These are phyloP conservation scores for Lophochroa leadbeateri DNA, from an alignment of 2,113 vertebrate species.

Conservation along the genomic window DNA sequence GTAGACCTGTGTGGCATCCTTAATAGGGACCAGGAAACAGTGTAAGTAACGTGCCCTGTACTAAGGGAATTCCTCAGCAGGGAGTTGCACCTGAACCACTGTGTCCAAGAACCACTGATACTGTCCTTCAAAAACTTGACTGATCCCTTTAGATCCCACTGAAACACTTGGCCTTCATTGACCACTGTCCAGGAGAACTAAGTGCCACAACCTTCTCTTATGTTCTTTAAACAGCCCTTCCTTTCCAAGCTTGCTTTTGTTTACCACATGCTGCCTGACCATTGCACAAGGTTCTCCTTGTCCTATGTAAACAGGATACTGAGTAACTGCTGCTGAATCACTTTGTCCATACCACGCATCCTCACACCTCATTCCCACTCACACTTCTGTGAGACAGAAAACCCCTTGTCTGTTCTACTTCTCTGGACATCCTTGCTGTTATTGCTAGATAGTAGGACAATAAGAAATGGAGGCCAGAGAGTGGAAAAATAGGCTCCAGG, in stretches of 20 bases:
- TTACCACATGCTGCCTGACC: neutral
- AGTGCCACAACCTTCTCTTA: neutral
- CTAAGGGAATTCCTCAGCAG: neutral
- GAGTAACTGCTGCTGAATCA: too few species aligned
- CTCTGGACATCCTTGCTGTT: neutral
- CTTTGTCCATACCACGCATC: neutral
- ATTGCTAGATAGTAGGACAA: neutral
- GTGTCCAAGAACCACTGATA: too few species aligned
- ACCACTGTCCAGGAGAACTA: neutral
- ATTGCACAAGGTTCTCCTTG: neutral
- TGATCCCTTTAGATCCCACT: neutral
- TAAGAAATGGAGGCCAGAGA: neutral
- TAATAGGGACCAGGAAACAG: neutral
- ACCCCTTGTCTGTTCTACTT: neutral
- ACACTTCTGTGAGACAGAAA: neutral
- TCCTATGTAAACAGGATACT: rapidly evolving
- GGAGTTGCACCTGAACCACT: neutral
- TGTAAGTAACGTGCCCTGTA: neutral
- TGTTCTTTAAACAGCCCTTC: neutral
- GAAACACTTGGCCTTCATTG: too few species aligned
- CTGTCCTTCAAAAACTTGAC: neutral
- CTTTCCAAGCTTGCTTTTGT: neutral
- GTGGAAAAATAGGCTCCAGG: neutral
- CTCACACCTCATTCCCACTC: neutral
- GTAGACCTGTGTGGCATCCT: neutral